phyloP scores from a whole-genome alignment of 2,113 vertebrate genomes.

The Onychorhynchus coronatus region DNA sequence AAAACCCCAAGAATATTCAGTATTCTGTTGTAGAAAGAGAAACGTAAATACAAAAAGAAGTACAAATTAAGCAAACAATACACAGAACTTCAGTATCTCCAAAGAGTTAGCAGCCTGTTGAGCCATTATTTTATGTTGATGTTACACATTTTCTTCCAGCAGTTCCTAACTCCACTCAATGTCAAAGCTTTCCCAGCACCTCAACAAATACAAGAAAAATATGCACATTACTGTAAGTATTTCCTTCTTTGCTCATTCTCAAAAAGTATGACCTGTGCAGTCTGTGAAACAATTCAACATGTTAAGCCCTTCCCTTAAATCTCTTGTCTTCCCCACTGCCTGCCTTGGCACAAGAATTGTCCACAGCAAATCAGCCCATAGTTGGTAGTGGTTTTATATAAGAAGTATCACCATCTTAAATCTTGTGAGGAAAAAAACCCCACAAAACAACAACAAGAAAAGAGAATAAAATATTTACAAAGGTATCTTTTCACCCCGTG shows the following conservation, averaged over 20 bases:
- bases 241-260: neutral
- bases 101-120: neutral
- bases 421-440: neutral
- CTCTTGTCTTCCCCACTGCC: neutral
- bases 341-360: neutral
- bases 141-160: neutral
- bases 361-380: neutral
- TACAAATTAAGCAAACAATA: neutral
- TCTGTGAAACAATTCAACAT: neutral
- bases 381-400: neutral
- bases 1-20: neutral
- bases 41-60: too few species aligned
- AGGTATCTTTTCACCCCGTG: slow-evolving; percentile 46
- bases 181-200: neutral
- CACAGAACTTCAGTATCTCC: neutral
- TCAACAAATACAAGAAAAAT: neutral
- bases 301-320: neutral
- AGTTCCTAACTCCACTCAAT: neutral
- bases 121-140: neutral
- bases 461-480: slow-evolving; percentile 70
- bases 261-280: neutral
- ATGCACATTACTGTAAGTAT: neutral
- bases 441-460: neutral
- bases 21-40: neutral
- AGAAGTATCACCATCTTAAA: neutral